Percentiles rank a stretch among this genome's conserved stretches.
phyloP scores from a whole-genome alignment of 2,888 invertebrate genomes.

The Dendrolimus houi region DNA sequence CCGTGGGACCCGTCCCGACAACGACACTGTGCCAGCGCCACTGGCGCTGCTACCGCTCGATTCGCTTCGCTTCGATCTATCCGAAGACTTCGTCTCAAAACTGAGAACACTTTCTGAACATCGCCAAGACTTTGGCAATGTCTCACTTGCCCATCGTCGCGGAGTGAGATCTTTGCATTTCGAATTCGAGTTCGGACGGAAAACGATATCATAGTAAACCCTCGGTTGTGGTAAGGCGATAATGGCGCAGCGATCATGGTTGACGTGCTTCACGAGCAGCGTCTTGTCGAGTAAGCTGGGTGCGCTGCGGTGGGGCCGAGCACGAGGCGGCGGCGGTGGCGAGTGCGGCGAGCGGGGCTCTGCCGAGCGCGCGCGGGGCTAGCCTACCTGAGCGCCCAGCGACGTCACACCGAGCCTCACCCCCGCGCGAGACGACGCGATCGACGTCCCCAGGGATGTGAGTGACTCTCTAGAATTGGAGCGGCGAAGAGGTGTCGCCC shows the following conservation, averaged over 20 bases:
- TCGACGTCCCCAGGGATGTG: slow-evolving; percentile 78
- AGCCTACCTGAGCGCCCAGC: slow-evolving; percentile 80
- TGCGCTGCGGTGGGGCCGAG: slow-evolving; percentile 46
- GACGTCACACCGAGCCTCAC: slow-evolving; percentile 86
- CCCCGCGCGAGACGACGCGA: slow-evolving; percentile 78
- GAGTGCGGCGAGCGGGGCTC: slow-evolving; percentile 45
- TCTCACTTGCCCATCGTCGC: slow-evolving; percentile 58
- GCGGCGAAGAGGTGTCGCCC: slow-evolving; percentile 77
- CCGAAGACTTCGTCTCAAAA: slow-evolving; percentile 36
- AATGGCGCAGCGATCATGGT: slow-evolving; percentile 61
- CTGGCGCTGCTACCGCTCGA: slow-evolving; percentile 37
- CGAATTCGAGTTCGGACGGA: slow-evolving; percentile 31
- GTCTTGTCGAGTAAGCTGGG: slow-evolving; percentile 63
- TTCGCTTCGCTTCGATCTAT: slow-evolving; percentile 43
- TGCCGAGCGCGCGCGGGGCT: slow-evolving; percentile 72
- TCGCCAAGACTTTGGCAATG: slow-evolving; percentile 62
- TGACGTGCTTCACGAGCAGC: slow-evolving; percentile 57
- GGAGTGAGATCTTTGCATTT: slow-evolving; percentile 45
- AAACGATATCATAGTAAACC: slow-evolving; percentile 59
- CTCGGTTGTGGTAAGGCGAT: slow-evolving; percentile 64
- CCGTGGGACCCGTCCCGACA: slow-evolving; percentile 21
- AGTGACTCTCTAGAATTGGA: slow-evolving; percentile 93
- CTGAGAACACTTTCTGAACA: slow-evolving; percentile 62
- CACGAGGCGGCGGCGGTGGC: slow-evolving; percentile 34
- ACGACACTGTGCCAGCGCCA: slow-evolving; percentile 6